Evolutionary conservation across 2,888 invertebrate genomes (phyloP).

Genomic region (Oscheius sp.): DNA sequence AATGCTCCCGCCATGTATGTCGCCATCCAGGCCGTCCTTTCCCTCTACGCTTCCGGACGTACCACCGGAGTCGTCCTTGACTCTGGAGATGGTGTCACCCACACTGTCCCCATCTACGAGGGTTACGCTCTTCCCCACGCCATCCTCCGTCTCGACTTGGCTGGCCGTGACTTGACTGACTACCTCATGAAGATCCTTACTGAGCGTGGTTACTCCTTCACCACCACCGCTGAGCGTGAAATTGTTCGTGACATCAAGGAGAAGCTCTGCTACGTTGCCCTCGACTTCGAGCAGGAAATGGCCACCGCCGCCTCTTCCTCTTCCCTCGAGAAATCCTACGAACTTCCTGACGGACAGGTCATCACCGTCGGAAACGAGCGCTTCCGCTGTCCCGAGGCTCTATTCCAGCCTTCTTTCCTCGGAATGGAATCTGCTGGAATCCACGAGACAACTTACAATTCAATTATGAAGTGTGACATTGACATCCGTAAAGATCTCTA

Average conservation of each 20-base stretch:
- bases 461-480: slow-evolving; percentile 94
- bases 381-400: slow-evolving; percentile 88
- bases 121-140: slow-evolving; percentile 78
- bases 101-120: slow-evolving; percentile 84
- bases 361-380: slow-evolving; percentile 78
- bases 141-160: slow-evolving; percentile 77
- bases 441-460: slow-evolving; percentile 80
- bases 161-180: slow-evolving; percentile 77
- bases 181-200: slow-evolving; percentile 78
- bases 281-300: slow-evolving; percentile 96
- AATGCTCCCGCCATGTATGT: slow-evolving; percentile 83
- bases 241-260: slow-evolving; percentile 92
- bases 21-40: slow-evolving; percentile 91
- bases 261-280: slow-evolving; percentile 97
- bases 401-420: slow-evolving; percentile 85
- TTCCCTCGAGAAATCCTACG: slow-evolving; percentile 89
- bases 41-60: slow-evolving; percentile 84
- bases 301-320: slow-evolving; percentile 89
- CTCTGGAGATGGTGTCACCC: slow-evolving; percentile 91
- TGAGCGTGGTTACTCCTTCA: slow-evolving; percentile 75
- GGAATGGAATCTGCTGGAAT: slow-evolving; percentile 76
- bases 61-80: slow-evolving; percentile 80
- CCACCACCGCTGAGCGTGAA: slow-evolving; percentile 79
- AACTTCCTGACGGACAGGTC: slow-evolving; percentile 87
- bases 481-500: slow-evolving; percentile 85